A percentile compares a stretch with the other conserved stretches of the same genome.
Conservation (phyloP, 2,113 vertebrate species). For the Oceanites oceanicus region DNA sequence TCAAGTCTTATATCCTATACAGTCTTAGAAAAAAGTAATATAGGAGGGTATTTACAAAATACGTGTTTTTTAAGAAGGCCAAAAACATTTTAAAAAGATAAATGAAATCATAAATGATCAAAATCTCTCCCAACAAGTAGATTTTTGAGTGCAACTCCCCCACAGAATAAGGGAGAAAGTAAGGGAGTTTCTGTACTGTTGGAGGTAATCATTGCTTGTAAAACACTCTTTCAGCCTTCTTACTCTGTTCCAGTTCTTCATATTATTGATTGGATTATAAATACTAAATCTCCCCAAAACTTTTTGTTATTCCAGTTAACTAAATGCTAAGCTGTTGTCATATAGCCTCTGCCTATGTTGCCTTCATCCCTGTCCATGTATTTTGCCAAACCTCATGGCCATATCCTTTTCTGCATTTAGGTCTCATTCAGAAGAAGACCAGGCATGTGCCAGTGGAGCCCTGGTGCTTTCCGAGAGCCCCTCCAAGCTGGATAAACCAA, state of each 20-base stretch:
- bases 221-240: not conserved
- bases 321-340: not conserved
- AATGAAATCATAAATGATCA: not conserved
- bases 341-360: not conserved
- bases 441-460: not conserved
- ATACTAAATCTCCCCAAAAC: not conserved
- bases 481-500: too few relatives aligned
- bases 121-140: not conserved
- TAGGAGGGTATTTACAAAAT: not conserved
- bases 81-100: not conserved
- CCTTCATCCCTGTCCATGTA: not conserved
- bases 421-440: not conserved
- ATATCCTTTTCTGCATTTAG: not conserved
- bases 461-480: not conserved
- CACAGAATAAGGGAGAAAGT: not conserved
- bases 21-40: not conserved
- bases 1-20: not conserved
- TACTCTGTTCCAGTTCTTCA: not conserved
- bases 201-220: not conserved
- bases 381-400: not conserved
- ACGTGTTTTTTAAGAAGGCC: not conserved
- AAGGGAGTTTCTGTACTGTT: not conserved
- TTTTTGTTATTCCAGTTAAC: not conserved
- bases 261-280: not conserved
- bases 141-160: not conserved